These are phyloP conservation scores for Nyctibius grandis DNA, from an alignment of 2,797 vertebrate genomes.

Conservation along the genomic window DNA sequence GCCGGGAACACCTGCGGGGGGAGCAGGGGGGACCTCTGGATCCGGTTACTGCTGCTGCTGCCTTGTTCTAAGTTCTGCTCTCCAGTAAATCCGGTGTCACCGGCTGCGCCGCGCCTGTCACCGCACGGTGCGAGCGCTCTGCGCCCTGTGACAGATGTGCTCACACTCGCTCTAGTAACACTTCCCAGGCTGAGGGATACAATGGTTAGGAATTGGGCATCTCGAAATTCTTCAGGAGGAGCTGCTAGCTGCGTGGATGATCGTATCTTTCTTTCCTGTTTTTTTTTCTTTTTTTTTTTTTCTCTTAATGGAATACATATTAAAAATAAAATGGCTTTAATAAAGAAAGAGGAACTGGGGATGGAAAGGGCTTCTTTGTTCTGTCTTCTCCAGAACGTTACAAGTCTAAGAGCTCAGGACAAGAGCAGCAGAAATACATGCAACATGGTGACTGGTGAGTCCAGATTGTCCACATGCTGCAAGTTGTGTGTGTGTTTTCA, in stretches of 20 bases:
- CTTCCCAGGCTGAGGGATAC: neutral
- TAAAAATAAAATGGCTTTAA: conserved; percentile 34
- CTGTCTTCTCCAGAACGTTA: conserved; percentile 77
- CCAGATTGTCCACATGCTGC: conserved; percentile 70
- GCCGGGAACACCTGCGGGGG: neutral
- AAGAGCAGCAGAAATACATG: conserved; percentile 76
- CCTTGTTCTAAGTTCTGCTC: conserved; percentile 48
- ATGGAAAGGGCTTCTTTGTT: conserved; percentile 78
- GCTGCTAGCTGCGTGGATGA: neutral
- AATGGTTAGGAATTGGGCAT: conserved; percentile 12
- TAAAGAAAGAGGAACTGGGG: conserved; percentile 66
- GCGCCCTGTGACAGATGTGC: neutral
- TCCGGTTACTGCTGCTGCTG: conserved; percentile 37
- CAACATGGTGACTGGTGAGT: conserved; percentile 77
- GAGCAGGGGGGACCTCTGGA: neutral
- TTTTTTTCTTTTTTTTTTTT: neutral
- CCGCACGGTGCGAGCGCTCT: neutral
- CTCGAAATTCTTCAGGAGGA: neutral
- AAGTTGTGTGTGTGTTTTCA: conserved; percentile 66
- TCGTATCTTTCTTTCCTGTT: neutral
- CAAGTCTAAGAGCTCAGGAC: conserved; percentile 76
- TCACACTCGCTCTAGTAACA: neutral
- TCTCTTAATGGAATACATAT: neutral
- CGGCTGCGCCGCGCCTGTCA: neutral
- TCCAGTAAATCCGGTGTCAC: neutral